These are phyloP conservation scores for Edolisoma coerulescens DNA, from an alignment of 2,113 vertebrate species.

Conservation along the genomic window DNA sequence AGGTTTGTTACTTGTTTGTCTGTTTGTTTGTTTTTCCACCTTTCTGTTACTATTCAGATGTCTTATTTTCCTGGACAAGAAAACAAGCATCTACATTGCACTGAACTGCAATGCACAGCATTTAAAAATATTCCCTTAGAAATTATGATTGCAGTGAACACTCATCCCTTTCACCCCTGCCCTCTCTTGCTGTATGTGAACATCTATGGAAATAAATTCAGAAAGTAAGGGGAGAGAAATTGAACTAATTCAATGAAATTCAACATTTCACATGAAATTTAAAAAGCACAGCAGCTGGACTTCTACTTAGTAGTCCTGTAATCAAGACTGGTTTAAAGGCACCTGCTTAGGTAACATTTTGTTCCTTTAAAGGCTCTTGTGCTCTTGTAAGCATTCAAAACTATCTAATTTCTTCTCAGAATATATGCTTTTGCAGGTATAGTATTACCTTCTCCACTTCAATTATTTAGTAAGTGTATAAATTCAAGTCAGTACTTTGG, in stretches of 20 bases:
- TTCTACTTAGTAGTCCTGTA: not conserved
- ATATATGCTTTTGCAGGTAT: not conserved
- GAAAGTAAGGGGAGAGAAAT: not conserved
- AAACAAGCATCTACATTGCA: not conserved
- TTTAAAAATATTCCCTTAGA: not conserved
- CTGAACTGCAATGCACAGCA: not conserved
- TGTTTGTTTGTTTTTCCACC: not conserved
- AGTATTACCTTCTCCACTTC: conserved; percentile 13
- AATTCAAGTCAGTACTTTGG: conserved; percentile 22
- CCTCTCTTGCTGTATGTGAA: rapidly evolving
- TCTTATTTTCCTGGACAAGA: not conserved
- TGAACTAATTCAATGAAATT: not conserved
- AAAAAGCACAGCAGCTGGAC: not conserved
- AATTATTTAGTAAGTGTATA: conserved; percentile 43
- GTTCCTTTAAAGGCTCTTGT: not conserved
- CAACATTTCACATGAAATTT: not conserved
- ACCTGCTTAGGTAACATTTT: not conserved
- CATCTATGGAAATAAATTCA: not conserved
- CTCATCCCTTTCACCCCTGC: not conserved
- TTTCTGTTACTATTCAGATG: not conserved
- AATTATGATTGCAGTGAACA: rapidly evolving
- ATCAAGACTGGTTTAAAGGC: not conserved
- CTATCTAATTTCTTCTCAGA: not conserved
- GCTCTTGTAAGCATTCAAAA: not conserved
- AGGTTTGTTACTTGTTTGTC: not conserved